phyloP scores from a whole-genome alignment of 2,888 invertebrate species.

The Drosophila maculinotata region DNA sequence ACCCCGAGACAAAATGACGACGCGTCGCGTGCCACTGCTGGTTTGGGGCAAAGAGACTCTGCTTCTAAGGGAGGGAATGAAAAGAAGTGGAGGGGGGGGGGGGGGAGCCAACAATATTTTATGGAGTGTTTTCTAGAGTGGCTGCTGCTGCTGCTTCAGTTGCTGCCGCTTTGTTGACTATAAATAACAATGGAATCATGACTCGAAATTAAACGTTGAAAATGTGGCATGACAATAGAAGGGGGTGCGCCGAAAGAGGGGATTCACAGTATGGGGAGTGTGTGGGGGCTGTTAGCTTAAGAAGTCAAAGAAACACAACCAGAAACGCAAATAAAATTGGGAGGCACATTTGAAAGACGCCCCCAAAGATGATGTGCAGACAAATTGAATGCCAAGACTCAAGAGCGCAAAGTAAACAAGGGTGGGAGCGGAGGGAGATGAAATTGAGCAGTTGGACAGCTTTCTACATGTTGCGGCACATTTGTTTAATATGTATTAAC shows the following conservation, averaged over 20 bases:
- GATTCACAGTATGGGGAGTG: not conserved
- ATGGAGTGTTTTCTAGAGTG: constrained; percentile 77
- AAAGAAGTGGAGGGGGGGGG: not conserved
- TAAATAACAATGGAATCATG: constrained; percentile 80
- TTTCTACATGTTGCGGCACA: constrained; percentile 36
- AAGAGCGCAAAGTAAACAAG: not conserved
- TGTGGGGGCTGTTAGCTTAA: constrained; percentile 44
- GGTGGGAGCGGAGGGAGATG: not conserved
- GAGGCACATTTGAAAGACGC: constrained; percentile 36
- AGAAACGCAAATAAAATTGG: constrained; percentile 56
- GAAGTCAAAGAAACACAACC: constrained; percentile 57
- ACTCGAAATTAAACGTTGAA: constrained; percentile 79
- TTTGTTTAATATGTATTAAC: constrained; percentile 50
- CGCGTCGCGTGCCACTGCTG: constrained; percentile 58
- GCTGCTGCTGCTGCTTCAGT: constrained; percentile 38
- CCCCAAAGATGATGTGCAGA: constrained; percentile 46
- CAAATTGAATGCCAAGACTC: constrained; percentile 26
- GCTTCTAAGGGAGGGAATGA: not conserved
- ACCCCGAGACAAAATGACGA: constrained; percentile 62
- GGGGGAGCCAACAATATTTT: constrained; percentile 62
- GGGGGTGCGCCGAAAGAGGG: not conserved
- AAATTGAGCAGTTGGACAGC: not conserved
- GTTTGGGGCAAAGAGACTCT: constrained; percentile 12
- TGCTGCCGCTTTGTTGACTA: constrained; percentile 72
- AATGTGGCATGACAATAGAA: constrained; percentile 34